Evolutionary conservation across 64 coral and sea anemone species (phyloP), one percentile per base, ranked within the genome.

Genomic region (Catalaphyllia jardinei): DNA sequence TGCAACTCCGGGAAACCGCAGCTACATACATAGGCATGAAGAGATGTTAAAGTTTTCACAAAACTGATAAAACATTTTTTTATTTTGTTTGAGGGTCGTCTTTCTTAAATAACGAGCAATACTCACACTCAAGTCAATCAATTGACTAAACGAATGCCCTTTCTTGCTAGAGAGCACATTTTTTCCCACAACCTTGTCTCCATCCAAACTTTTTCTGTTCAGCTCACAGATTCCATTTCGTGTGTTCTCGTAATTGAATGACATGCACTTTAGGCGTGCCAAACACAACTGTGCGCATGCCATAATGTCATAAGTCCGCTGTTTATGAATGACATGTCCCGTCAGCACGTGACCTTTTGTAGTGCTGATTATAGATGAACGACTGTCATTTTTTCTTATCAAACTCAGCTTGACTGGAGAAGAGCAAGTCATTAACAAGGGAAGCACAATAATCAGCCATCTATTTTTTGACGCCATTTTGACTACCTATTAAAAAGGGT

Each of bases 271-370:
- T 15, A 51, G 71, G 0, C 9, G 82, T 24, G 38, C 19, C 71
- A 91, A 71, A 42, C 89, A 91, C n/a, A 78, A 49, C 14, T 91
- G 89, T 20, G 89, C 89, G 80, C 89, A 91, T 86, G 89, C 29
- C 55, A 86, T 52, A 22, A 77, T 64, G 22, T 73, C 71, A 60
- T 30, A 60, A 64, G 79, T 91, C 31, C 10, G 79, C 79, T 75
- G 89, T 75, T 42, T 77, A 57, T 75, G 20, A 52, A 91, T 79
- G 25, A 61, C 52, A 31, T 22, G 60, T 33, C 59, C 55, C 22
- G 35, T 8, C 38, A 91, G 79, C 49, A 71, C 73, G 39, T 63
- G 67, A 52, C 67, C 52, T 10, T 75, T 54, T 14, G 73, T 72
- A 1, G 35, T 29, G 67, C 82, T 79, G 46, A 91, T 8, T 46